Conservation (phyloP, 2,113 vertebrate species). For the Dascyllus trimaculatus region DNA sequence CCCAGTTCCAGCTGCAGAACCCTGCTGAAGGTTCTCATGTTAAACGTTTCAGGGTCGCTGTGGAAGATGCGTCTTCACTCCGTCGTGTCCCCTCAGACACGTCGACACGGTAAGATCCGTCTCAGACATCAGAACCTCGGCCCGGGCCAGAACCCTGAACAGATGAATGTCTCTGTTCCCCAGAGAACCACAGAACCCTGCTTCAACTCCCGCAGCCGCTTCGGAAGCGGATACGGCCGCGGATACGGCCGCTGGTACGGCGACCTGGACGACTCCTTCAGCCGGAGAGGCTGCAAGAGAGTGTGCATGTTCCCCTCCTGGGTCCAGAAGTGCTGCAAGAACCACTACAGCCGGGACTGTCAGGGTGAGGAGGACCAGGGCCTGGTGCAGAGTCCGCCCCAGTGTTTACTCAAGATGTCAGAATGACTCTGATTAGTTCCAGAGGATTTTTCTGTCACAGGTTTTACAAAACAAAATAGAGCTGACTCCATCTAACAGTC, state of each 20-base stretch:
- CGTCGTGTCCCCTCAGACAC: conserved; percentile 76
- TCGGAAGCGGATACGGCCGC: not conserved
- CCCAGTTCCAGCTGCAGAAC: too few species aligned
- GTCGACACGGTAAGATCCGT: conserved; percentile 75
- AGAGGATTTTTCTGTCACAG: too few species aligned
- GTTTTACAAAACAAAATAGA: too few species aligned
- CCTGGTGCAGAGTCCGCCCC: too few species aligned
- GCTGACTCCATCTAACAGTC: too few species aligned
- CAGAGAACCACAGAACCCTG: conserved; percentile 78
- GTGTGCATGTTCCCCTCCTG: conserved; percentile 83
- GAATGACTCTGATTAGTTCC: too few species aligned
- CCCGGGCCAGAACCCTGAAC: not conserved
- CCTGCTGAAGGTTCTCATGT: not conserved
- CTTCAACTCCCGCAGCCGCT: not conserved
- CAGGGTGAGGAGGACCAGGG: conserved; percentile 82
- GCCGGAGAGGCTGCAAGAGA: conserved; percentile 80
- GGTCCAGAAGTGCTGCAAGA: conserved; percentile 90
- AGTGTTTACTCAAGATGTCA: too few species aligned
- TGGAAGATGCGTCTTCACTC: conserved; percentile 73
- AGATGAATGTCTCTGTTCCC: not conserved
- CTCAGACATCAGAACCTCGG: not conserved
- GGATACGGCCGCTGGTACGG: accelerated
- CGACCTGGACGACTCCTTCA: not conserved
- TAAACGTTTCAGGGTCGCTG: conserved; percentile 79
- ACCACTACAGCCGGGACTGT: conserved; percentile 92